These are phyloP conservation scores for Drosophila neoperkinsi DNA, from an alignment of 2,888 invertebrate genomes.

Conservation along the genomic window DNA sequence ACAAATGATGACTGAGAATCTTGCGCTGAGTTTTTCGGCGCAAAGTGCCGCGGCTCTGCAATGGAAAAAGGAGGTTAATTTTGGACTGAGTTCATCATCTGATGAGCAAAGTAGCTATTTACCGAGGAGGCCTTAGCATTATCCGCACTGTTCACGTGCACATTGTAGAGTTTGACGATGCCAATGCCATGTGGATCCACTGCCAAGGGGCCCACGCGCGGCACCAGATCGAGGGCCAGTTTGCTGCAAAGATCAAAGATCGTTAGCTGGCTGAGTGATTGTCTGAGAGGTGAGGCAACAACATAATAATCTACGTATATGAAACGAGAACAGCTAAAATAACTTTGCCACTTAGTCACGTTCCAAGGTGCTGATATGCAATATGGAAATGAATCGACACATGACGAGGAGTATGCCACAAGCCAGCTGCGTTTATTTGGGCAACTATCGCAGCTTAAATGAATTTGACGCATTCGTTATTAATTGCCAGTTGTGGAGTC, in stretches of 20 bases:
- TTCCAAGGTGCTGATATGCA: slow-evolving; percentile 33
- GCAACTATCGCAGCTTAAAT: slow-evolving; percentile 46
- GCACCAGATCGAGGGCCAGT: slow-evolving; percentile 95
- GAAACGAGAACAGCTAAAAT: slow-evolving; percentile 48
- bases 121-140: slow-evolving; percentile 90
- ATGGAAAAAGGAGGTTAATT: not conserved
- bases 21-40: slow-evolving; percentile 83
- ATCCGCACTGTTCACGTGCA: slow-evolving; percentile 91
- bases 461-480: slow-evolving; percentile 66
- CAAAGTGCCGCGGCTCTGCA: slow-evolving; percentile 85
- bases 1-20: slow-evolving; percentile 90
- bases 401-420: not conserved
- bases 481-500: slow-evolving; percentile 59
- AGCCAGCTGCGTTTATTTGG: slow-evolving; percentile 58
- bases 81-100: not conserved
- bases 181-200: slow-evolving; percentile 96
- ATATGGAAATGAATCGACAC: slow-evolving; percentile 38
- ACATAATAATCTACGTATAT: slow-evolving; percentile 3
- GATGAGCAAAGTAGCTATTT: slow-evolving; percentile 78
- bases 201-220: slow-evolving; percentile 94
- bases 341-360: slow-evolving; percentile 70
- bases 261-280: slow-evolving; percentile 29
- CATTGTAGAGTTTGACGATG: slow-evolving; percentile 94
- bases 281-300: slow-evolving; percentile 9
- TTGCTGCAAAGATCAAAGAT: slow-evolving; percentile 88